Conservation (phyloP, 2,888 invertebrate genomes). For the Hydrotaea diabolus region DNA sequence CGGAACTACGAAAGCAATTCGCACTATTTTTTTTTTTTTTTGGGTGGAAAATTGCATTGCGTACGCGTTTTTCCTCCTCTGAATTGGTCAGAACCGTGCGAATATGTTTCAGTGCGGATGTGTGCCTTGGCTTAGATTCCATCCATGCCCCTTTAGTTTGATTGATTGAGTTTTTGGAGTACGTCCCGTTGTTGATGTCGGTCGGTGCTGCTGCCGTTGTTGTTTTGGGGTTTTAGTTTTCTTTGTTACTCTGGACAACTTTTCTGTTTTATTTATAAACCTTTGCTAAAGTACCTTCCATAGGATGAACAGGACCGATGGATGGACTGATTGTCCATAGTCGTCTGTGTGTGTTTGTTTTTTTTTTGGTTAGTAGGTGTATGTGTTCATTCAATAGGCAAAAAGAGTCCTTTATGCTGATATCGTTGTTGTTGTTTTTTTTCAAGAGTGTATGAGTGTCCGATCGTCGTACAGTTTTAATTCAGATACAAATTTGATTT, state of each 20-base stretch:
- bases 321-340: background rate
- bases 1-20: slow-evolving; percentile 61
- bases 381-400: background rate
- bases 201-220: background rate
- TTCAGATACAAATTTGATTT: slow-evolving; percentile 72
- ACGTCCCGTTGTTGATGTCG: slow-evolving; percentile 21
- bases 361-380: slow-evolving; percentile 40
- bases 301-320: background rate
- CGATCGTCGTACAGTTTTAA: slow-evolving; percentile 69
- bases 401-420: slow-evolving; percentile 54
- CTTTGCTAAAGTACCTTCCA: slow-evolving; percentile 53
- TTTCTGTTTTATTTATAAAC: slow-evolving; percentile 62
- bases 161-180: slow-evolving; percentile 64
- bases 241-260: slow-evolving; percentile 52
- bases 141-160: slow-evolving; percentile 56
- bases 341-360: slow-evolving; percentile 23
- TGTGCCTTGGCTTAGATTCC: slow-evolving; percentile 47
- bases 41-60: slow-evolving; percentile 59
- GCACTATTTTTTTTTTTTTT: slow-evolving; percentile 59
- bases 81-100: background rate
- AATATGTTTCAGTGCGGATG: background rate
- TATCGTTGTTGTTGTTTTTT: background rate
- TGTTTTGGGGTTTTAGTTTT: slow-evolving; percentile 58
- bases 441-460: background rate
- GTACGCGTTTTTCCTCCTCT: slow-evolving; percentile 56